Conservation (phyloP, 1,140 invertebrate genomes). For the Drosophila aff. region DNA sequence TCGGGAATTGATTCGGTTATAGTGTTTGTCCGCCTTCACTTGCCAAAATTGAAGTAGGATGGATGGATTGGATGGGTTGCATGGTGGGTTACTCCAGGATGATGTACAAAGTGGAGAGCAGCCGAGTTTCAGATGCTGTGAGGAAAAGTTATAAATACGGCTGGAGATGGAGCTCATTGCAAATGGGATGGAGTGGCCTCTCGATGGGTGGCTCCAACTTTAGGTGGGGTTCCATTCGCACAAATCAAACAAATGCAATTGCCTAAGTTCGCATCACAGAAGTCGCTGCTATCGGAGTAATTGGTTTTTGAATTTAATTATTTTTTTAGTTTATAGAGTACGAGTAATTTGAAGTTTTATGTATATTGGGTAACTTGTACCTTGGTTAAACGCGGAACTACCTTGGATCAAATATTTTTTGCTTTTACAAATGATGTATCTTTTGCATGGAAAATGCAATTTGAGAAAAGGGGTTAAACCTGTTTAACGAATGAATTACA, state of each 20-base stretch:
- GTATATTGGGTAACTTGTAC: neutral
- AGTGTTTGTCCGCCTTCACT: conserved; percentile 12
- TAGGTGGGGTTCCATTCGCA: conserved; percentile 12
- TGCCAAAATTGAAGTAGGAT: conserved; percentile 43
- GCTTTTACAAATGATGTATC: too few relatives aligned
- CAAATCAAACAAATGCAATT: conserved; percentile 18
- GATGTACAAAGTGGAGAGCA: neutral
- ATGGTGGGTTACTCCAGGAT: neutral
- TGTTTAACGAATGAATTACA: neutral
- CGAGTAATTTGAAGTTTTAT: too few relatives aligned
- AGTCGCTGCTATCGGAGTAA: neutral
- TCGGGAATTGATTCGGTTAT: conserved; percentile 29
- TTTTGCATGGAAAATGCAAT: neutral
- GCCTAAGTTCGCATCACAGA: neutral
- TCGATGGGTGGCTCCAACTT: conserved; percentile 18
- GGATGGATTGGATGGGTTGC: neutral
- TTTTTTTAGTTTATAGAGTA: neutral
- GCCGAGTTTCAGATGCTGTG: conserved; percentile 19
- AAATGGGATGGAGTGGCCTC: neutral
- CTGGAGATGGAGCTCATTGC: conserved; percentile 5
- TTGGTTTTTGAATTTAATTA: conserved; percentile 4
- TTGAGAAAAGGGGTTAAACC: neutral
- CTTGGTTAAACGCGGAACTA: neutral
- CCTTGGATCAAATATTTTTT: too few relatives aligned
- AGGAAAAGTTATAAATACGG: conserved; percentile 39